Evolutionary conservation across 2,888 invertebrate species (phyloP), one percentile per base, ranked within the genome.

Genomic region (Cabera pusaria): DNA sequence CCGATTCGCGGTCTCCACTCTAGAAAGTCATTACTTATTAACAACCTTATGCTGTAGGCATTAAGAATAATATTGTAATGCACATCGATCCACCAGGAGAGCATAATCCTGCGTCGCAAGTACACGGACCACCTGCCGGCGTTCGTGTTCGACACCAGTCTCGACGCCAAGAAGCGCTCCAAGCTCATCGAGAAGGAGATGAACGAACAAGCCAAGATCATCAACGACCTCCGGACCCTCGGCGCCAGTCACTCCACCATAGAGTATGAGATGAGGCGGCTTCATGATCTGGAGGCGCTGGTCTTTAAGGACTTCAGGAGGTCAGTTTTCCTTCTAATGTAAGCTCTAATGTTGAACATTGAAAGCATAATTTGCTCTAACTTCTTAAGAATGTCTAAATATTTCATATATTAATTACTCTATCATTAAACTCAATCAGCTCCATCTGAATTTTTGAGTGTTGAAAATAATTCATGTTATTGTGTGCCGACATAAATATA

Each of bases 131-230:
- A 92, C 65, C 82, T 97, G 27, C 97, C 97, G 0, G 92, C 95
- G 3, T 97, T 96, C 76, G 93, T 96, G 32, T 94, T 95, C 64
- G 96, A 96, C 85, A 92, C 93, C 6, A 92, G 92, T 3, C 88
- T 95, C 23, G 96, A 95, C 70, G 93, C 96, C 6, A 93, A 93
- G 67, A 94, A 95, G 66, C 92, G 98, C 6, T 96, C 97, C n/a
- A 95, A 96, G 66, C 91, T 98, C 46, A 96, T 98, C 60, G 98
- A 98, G 81, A 95, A 96, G 69, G 98, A 98, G 85, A 98, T 99
- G 97, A 97, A 97, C 68, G 98, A 98, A 74, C 98, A 98, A 75
- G 95, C 98, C 5, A 97, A 97, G 86, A 95, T 97, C 35, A 97
- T 99, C 45, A 97, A 96, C 72, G 98, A 98, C 78, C 86, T 99